Evolutionary conservation across 2,888 invertebrate genomes (phyloP).

Genomic region (Tipula vernalis): DNA sequence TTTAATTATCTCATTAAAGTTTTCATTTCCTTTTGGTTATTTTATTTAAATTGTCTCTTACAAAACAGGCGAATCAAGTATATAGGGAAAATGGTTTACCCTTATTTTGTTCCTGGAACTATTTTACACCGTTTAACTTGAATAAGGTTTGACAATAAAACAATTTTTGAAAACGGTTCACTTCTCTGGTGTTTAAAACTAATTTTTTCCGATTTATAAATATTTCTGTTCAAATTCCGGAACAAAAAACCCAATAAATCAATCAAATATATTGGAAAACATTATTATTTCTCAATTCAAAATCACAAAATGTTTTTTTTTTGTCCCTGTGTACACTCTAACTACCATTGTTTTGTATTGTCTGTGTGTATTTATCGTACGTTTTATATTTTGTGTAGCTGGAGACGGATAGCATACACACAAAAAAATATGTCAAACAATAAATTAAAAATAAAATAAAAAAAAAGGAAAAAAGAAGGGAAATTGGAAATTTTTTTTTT

Average conservation of each 20-base stretch:
- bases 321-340: not conserved
- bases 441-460: not conserved
- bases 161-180: not conserved
- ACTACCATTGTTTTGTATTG: not conserved
- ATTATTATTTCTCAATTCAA: not conserved
- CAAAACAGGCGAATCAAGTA: not conserved
- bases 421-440: not conserved
- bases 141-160: not conserved
- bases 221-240: not conserved
- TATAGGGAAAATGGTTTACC: not conserved
- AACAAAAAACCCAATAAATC: not conserved
- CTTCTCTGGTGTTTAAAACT: not conserved
- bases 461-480: not conserved
- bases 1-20: not conserved
- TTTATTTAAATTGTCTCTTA: not conserved
- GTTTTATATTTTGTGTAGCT: not conserved
- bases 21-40: not conserved
- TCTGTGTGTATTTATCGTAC: not conserved
- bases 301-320: not conserved
- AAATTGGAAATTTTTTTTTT: not conserved
- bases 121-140: not conserved
- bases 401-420: not conserved
- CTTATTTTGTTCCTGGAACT: not conserved
- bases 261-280: not conserved
- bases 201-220: not conserved